A percentile compares a stretch with the other conserved stretches of the same genome.
These are phyloP conservation scores for Ectropis grisescens DNA, from an alignment of 1,140 invertebrate species.

Conservation along the genomic window DNA sequence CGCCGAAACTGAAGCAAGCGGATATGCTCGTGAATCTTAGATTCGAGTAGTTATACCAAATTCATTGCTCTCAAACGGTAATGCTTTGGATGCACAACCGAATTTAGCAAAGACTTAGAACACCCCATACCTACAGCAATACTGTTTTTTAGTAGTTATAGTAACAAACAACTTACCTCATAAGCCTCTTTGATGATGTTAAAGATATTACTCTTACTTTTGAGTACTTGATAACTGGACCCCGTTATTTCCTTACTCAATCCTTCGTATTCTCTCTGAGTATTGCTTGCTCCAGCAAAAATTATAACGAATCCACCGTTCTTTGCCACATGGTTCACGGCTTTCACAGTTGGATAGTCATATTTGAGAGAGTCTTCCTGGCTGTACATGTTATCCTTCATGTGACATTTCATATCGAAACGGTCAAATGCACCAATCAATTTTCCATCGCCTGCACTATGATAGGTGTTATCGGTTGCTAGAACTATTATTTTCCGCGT, in stretches of 20 bases:
- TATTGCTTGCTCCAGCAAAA: constrained; percentile 84
- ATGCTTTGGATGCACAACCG: too few species aligned
- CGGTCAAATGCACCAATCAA: constrained; percentile 87
- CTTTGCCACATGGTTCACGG: constrained; percentile 74
- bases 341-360: constrained; percentile 79
- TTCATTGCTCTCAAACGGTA: too few species aligned
- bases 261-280: constrained; percentile 77
- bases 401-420: constrained; percentile 87
- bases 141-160: too few species aligned
- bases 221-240: constrained; percentile 51
- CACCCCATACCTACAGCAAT: too few species aligned
- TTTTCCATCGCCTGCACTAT: constrained; percentile 80
- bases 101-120: too few species aligned
- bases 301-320: constrained; percentile 67
- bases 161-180: constrained; percentile 74
- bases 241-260: constrained; percentile 75
- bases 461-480: constrained; percentile 75
- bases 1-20: too few species aligned
- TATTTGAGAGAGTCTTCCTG: constrained; percentile 67
- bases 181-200: constrained; percentile 81
- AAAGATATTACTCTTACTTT: constrained; percentile 16
- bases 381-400: constrained; percentile 65
- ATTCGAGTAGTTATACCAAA: too few species aligned
- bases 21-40: too few species aligned
- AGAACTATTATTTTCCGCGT: constrained; percentile 72